A percentile compares a stretch with the other conserved stretches of the same genome.
Evolutionary conservation across 2,797 vertebrate genomes (phyloP).

Genomic region (Hippoglossus hippoglossus): DNA sequence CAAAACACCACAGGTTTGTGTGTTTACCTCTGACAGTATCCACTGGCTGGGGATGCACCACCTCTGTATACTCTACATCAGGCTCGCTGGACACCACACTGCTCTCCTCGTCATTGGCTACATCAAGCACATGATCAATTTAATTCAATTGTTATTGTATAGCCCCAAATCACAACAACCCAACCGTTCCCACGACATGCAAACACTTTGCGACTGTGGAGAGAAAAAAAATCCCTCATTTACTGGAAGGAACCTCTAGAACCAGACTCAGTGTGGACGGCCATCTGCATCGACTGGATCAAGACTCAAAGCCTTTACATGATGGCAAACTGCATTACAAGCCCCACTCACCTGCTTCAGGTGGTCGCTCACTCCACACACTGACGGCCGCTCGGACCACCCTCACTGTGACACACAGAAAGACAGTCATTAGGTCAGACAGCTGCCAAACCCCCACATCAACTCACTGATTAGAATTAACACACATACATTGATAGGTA

Average conservation of each 20-base stretch:
- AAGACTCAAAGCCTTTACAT: neutral
- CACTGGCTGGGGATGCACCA: constrained; percentile 82
- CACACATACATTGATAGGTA: constrained; percentile 22
- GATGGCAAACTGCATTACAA: neutral
- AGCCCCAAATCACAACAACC: too few relatives aligned
- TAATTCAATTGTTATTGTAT: neutral
- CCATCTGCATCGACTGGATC: too few relatives aligned
- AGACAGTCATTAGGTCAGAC: constrained; percentile 11
- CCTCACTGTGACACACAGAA: constrained; percentile 64
- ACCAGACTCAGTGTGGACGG: too few relatives aligned
- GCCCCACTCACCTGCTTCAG: constrained; percentile 67
- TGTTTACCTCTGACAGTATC: constrained; percentile 85
- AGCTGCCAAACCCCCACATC: neutral
- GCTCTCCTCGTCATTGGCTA: constrained; percentile 69
- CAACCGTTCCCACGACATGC: too few relatives aligned
- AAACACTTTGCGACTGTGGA: too few relatives aligned
- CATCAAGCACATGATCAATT: constrained; percentile 22
- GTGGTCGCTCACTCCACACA: constrained; percentile 78
- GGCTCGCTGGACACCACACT: constrained; percentile 66
- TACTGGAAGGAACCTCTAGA: too few relatives aligned
- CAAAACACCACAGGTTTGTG: neutral
- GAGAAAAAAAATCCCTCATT: too few relatives aligned
- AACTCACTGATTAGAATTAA: neutral
- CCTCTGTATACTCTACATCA: constrained; percentile 93
- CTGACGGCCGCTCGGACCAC: constrained; percentile 58